phyloP scores from a whole-genome alignment of 2,113 vertebrate species.

The Ochotona princeps region DNA sequence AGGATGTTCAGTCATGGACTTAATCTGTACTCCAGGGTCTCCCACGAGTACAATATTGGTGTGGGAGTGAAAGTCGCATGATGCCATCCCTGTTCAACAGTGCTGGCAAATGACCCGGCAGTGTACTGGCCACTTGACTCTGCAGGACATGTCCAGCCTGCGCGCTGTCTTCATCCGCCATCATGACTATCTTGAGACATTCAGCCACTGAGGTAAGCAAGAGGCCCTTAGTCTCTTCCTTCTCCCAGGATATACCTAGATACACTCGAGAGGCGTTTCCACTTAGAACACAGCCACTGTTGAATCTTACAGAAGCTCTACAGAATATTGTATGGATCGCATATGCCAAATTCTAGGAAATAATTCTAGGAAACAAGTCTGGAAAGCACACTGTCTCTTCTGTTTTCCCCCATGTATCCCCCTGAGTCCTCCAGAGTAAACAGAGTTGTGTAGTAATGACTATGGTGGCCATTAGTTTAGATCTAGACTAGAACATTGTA shows the following conservation, averaged over 20 bases:
- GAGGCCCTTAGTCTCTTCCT: neutral
- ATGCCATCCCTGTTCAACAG: neutral
- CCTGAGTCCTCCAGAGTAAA: neutral
- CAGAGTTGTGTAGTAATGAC: neutral
- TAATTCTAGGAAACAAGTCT: neutral
- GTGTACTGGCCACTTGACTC: neutral
- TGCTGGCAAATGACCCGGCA: neutral
- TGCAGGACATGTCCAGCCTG: neutral
- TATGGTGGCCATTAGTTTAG: neutral
- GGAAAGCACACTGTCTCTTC: neutral
- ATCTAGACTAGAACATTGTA: neutral
- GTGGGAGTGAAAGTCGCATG: neutral
- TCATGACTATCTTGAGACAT: neutral
- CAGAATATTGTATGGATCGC: neutral
- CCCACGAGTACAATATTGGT: neutral
- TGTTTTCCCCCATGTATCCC: neutral
- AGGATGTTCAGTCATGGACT: constrained; percentile 12
- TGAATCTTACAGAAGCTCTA: neutral
- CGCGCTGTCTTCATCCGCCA: neutral
- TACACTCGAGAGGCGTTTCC: neutral
- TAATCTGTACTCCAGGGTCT: neutral
- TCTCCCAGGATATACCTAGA: neutral
- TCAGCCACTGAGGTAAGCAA: neutral
- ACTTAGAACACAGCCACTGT: neutral
- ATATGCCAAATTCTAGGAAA: neutral